A percentile compares a stretch with the other conserved stretches of the same genome.
Evolutionary conservation across 2,113 vertebrate species (phyloP).

Genomic region (Lanius collurio): DNA sequence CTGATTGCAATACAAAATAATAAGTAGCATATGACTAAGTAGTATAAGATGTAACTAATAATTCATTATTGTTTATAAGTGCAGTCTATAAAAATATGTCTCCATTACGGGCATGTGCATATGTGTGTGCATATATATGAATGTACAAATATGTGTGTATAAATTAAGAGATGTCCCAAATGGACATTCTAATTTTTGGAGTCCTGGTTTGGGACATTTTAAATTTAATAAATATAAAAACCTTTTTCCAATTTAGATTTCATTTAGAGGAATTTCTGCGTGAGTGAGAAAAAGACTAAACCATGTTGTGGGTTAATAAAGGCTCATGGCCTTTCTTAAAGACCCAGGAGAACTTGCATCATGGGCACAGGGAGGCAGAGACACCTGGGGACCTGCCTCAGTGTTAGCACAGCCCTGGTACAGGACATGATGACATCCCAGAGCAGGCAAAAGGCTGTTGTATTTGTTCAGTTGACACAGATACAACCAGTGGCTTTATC

Average conservation of each 20-base stretch:
- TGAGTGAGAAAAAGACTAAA: not conserved
- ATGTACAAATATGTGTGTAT: not conserved
- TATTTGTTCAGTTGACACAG: not conserved
- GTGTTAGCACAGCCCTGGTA: not conserved
- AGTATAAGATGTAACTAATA: not conserved
- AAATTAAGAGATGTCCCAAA: not conserved
- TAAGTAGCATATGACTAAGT: not conserved
- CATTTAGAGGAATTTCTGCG: not conserved
- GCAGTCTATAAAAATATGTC: not conserved
- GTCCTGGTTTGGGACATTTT: not conserved
- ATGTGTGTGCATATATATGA: not conserved
- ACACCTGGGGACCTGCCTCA: not conserved
- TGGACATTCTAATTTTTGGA: not conserved
- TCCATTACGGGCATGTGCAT: accelerated
- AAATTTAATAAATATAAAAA: not conserved
- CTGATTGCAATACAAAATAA: not conserved
- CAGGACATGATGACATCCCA: too few species aligned
- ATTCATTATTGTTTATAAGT: not conserved
- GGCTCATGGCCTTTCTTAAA: not conserved
- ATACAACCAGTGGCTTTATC: not conserved
- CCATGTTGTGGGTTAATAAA: not conserved
- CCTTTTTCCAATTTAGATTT: not conserved
- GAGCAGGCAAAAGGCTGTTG: not conserved
- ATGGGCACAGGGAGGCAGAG: not conserved
- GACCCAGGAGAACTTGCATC: not conserved